Evolutionary conservation across 2,888 invertebrate genomes (phyloP).

Genomic region (Pteria penguin): DNA sequence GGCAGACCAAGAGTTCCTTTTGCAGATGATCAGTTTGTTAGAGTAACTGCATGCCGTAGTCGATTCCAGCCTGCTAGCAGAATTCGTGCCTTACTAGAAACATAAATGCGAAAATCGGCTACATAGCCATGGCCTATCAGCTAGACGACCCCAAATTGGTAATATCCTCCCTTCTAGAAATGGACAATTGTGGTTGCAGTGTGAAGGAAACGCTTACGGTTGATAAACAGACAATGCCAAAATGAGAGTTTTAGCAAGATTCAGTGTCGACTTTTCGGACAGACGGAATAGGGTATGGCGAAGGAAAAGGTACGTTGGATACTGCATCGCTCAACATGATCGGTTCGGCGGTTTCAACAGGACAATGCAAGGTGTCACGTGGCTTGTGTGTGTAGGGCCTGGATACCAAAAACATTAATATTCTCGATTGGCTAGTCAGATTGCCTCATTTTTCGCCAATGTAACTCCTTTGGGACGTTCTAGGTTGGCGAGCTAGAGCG

Average conservation of each 20-base stretch:
- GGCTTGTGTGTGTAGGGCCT: background rate
- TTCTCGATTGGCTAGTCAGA: background rate
- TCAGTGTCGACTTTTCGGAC: background rate
- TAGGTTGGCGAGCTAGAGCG: background rate
- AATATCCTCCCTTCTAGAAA: constrained; percentile 8
- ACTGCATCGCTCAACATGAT: background rate
- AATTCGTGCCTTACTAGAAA: background rate
- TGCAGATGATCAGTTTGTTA: background rate
- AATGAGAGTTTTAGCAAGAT: too few relatives aligned
- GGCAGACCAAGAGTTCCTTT: background rate
- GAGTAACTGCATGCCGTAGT: background rate
- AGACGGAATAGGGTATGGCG: background rate
- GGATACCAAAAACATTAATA: background rate
- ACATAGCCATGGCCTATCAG: constrained; percentile 10
- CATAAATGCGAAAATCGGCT: constrained; percentile 26
- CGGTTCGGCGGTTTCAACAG: background rate
- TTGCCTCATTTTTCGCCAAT: background rate
- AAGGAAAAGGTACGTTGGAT: background rate
- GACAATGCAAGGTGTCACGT: background rate
- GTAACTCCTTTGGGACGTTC: background rate
- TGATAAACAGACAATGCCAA: too few relatives aligned
- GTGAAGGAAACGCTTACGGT: too few relatives aligned
- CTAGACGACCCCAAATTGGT: constrained; percentile 18
- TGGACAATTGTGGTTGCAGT: constrained; percentile 8
- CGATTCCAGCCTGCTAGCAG: background rate